Conservation (phyloP, 2,888 invertebrate genomes). For the Drosophila kokeensis region DNA sequence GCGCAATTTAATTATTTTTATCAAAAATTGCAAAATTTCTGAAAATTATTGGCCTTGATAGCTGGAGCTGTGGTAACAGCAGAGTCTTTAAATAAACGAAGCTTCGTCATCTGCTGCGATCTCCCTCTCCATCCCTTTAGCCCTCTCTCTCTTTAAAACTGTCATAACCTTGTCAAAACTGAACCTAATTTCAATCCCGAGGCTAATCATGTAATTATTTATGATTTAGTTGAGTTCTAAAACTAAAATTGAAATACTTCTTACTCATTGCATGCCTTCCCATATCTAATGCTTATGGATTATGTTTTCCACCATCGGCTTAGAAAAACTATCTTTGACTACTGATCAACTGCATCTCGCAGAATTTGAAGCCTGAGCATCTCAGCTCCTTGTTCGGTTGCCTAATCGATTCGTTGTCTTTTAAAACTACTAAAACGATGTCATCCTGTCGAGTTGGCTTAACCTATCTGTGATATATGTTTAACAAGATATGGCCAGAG, state of each 20-base stretch:
- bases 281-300: not conserved
- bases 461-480: conserved; percentile 30
- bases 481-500: conserved; percentile 17
- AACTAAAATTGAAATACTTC: not conserved
- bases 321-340: not conserved
- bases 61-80: not conserved
- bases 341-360: not conserved
- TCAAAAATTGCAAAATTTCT: not conserved
- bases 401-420: conserved; percentile 18
- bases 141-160: not conserved
- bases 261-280: not conserved
- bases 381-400: not conserved
- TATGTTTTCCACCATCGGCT: not conserved
- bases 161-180: not conserved
- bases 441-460: conserved; percentile 15
- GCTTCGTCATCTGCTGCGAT: not conserved
- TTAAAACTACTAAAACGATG: conserved; percentile 17
- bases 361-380: no score
- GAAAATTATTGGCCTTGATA: not conserved
- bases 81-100: not conserved
- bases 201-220: not conserved
- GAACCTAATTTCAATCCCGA: not conserved
- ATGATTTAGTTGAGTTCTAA: not conserved
- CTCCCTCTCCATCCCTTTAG: not conserved
- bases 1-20: not conserved